Conservation (phyloP, 2,113 vertebrate species). For the Elaphurus davidianus region DNA sequence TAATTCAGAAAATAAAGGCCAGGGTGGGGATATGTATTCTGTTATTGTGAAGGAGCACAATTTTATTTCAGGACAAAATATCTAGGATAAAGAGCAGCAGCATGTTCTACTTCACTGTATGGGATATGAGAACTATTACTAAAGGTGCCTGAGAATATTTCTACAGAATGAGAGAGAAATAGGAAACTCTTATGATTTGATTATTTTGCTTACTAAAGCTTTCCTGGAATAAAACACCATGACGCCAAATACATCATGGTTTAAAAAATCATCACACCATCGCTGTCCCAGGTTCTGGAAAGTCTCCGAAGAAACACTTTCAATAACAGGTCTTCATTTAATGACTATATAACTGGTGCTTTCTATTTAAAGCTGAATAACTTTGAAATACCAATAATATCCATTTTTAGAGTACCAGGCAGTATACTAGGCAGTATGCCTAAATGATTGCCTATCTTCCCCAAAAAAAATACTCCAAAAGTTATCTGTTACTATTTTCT, state of each 20-base stretch:
- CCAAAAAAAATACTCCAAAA: not conserved
- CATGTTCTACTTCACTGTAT: not conserved
- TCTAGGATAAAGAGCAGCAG: not conserved
- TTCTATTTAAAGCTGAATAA: not conserved
- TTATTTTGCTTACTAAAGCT: not conserved
- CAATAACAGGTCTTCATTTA: not conserved
- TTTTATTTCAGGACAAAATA: not conserved
- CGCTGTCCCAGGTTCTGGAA: not conserved
- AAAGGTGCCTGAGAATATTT: not conserved
- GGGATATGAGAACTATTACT: not conserved
- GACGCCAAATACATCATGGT: not conserved
- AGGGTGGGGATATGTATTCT: not conserved
- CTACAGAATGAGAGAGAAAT: not conserved
- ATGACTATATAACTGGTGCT: not conserved
- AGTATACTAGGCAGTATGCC: not conserved
- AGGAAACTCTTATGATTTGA: not conserved
- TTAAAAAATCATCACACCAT: not conserved
- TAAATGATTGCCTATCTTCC: not conserved
- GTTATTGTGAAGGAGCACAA: not conserved
- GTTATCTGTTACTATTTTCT: not conserved
- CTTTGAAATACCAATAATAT: not conserved
- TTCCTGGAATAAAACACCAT: not conserved
- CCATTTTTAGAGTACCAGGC: not conserved
- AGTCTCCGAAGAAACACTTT: not conserved
- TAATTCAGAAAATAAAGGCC: not conserved